Evolutionary conservation across 2,888 invertebrate genomes (phyloP), one percentile per base, ranked within the genome.

Genomic region (Calameuta filiformis): DNA sequence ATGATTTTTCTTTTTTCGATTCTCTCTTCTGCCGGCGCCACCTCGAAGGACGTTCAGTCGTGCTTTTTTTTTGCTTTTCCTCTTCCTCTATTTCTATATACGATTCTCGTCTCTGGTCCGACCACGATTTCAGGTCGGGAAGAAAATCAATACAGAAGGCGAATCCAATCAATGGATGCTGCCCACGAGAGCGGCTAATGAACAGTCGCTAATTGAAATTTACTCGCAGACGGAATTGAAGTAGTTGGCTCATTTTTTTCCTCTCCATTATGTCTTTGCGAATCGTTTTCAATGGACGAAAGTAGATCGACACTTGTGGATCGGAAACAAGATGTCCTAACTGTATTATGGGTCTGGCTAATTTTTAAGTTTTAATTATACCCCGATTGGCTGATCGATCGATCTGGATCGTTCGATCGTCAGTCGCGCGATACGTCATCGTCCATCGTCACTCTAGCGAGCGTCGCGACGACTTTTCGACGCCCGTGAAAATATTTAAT

Each of bases 21-120:
- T 23, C 9, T 23, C 6, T 23, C 23, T 15, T 6, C 0, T 2
- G 4, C 0, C 15, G 15, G 0, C 23, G 23, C 0, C 1, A 40
- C 15, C 40, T 9, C 6, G 40, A 40, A 15, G 15, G 40, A 40
- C 2, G 0, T 40, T 40, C 40, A 1, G 6, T 23, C 40, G 0
- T 6, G 40, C 33, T 15, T 12, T 4, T 12, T 4, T 12, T 23
- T 4, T 15, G 23, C 40, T 40, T 15, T 56, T 0, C 6, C 15
- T 23, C 23, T 2, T 56, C 15, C 1, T 1, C 9, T 6, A 0
- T 56, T 23, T 6, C 40, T 40, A 23, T 40, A 40, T 23, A 23
- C 9, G 1, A 9, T 9, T 23, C 56, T 56, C 23, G 23, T 56
- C 9, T 2, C 56, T 56, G 40, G 23, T 56, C 23, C 23, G 1